Percentiles rank a stretch among this genome's conserved stretches.
Evolutionary conservation across 1,140 invertebrate genomes (phyloP).

Genomic region (Periplaneta americana): DNA sequence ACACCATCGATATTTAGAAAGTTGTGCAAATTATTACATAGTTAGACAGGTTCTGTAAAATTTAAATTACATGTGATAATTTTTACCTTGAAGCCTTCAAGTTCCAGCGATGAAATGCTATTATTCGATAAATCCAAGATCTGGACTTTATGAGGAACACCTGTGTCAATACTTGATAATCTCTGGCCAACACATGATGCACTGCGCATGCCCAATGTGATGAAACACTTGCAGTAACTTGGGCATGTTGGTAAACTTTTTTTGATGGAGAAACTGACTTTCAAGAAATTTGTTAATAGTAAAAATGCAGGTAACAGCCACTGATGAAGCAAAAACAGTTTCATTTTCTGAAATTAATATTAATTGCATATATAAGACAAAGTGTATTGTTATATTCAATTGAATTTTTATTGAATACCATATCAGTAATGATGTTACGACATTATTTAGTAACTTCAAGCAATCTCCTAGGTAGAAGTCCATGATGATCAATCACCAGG

Average conservation of each 20-base stretch:
- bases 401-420: neutral
- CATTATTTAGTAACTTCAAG: too few relatives aligned
- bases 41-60: conserved; percentile 1
- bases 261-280: neutral
- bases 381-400: neutral
- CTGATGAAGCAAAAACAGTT: neutral
- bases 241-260: neutral
- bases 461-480: neutral
- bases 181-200: neutral
- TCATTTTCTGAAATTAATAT: neutral
- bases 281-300: neutral
- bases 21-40: too few relatives aligned
- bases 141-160: neutral
- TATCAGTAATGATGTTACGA: neutral
- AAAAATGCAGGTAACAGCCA: neutral
- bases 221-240: neutral
- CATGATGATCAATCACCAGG: neutral
- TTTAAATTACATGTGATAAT: neutral
- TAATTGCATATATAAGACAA: neutral
- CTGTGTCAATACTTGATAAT: neutral
- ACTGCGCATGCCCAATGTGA: neutral
- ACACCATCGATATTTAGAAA: too few relatives aligned
- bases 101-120: neutral
- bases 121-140: conserved; percentile 1
- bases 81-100: neutral